phyloP scores from a whole-genome alignment of 2,888 invertebrate genomes.

The Mamestra brassicae region DNA sequence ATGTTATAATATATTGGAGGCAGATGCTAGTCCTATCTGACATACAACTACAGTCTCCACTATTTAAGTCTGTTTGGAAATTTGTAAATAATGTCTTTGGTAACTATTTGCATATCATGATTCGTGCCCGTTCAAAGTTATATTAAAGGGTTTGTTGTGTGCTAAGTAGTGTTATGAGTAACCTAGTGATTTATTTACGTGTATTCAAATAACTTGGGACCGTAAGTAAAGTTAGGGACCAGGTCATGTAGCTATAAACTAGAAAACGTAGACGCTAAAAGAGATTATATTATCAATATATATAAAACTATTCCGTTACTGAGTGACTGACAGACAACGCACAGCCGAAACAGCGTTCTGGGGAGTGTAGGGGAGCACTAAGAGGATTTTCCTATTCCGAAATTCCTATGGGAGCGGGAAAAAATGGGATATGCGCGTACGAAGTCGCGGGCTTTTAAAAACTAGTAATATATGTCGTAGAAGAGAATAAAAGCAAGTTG shows the following conservation, averaged over 20 bases:
- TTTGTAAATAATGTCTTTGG: constrained; percentile 61
- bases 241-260: not conserved
- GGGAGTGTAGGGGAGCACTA: no score
- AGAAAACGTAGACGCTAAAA: not conserved
- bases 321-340: no score
- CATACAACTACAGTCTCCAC: constrained; percentile 62
- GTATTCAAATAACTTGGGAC: constrained; percentile 4
- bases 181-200: constrained; percentile 20
- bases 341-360: no score
- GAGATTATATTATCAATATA: not conserved
- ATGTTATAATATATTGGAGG: constrained; percentile 84
- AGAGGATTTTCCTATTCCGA: no score
- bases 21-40: constrained; percentile 76
- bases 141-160: constrained; percentile 41
- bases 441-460: no score
- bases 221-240: not conserved
- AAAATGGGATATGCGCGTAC: no score
- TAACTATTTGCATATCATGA: constrained; percentile 61
- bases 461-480: no score
- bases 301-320: no score
- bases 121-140: constrained; percentile 54
- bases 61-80: constrained; percentile 67
- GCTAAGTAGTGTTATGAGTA: constrained; percentile 28
- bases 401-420: no score
- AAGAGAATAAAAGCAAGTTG: not conserved